A percentile compares a stretch with the other conserved stretches of the same genome.
These are phyloP conservation scores for Serripes groenlandicus DNA, from an alignment of 2,888 invertebrate genomes.

Conservation along the genomic window DNA sequence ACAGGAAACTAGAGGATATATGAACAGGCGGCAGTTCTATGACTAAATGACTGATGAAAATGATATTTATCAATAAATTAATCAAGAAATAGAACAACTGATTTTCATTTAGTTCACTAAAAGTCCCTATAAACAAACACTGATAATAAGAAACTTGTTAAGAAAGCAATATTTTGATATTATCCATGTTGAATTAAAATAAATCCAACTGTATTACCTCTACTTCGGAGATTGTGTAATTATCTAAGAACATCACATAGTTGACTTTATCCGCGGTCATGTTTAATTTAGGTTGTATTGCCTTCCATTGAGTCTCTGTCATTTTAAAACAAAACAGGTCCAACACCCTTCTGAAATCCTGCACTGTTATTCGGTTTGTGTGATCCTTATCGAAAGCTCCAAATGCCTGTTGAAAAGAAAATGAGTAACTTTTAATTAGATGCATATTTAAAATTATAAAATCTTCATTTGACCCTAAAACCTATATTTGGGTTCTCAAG, in stretches of 20 bases:
- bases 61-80: no score
- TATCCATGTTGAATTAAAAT: neutral
- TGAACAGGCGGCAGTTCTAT: no score
- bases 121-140: no score
- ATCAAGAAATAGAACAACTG: no score
- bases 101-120: no score
- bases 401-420: conserved; percentile 78
- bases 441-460: neutral
- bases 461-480: neutral
- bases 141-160: no score
- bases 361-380: conserved; percentile 74
- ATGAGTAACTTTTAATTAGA: no score
- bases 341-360: conserved; percentile 82
- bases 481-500: no score
- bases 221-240: conserved; percentile 70
- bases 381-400: conserved; percentile 82
- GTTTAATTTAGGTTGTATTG: conserved; percentile 73
- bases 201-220: conserved; percentile 56
- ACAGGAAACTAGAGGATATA: no score
- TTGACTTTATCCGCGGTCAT: conserved; percentile 76
- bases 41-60: no score
- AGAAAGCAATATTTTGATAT: no score
- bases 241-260: conserved; percentile 79
- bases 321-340: conserved; percentile 84
- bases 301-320: conserved; percentile 82